phyloP scores from a whole-genome alignment of 2,888 invertebrate genomes.

The Blomia tropicalis region DNA sequence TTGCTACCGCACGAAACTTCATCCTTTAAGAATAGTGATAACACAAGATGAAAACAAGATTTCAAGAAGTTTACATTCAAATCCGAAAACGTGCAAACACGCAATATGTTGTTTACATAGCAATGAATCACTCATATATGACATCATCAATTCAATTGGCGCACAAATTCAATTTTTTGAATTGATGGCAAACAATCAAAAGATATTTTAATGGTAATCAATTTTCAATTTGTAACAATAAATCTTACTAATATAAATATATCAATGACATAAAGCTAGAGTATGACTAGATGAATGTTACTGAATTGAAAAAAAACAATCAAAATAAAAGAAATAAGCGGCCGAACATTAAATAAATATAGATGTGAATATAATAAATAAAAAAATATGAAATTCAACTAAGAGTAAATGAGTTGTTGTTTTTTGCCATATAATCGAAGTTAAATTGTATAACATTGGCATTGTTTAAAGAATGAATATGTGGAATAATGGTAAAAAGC shows the following conservation, averaged over 20 bases:
- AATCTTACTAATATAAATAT: background rate
- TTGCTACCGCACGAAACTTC: background rate
- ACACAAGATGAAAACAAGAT: background rate
- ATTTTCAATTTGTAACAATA: background rate
- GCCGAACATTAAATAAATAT: background rate
- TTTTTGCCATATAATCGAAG: too few relatives aligned
- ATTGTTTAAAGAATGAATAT: too few relatives aligned
- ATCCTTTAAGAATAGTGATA: background rate
- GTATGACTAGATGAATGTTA: background rate
- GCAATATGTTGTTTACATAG: background rate
- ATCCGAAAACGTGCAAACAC: too few relatives aligned
- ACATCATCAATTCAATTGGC: too few relatives aligned
- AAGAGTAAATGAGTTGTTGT: too few relatives aligned
- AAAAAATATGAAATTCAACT: too few relatives aligned
- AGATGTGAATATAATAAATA: background rate
- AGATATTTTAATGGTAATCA: background rate
- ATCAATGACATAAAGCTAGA: background rate
- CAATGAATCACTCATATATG: too few relatives aligned
- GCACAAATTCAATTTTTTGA: background rate
- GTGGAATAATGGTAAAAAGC: background rate
- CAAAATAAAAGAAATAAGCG: constrained; percentile 34
- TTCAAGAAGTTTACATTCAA: background rate
- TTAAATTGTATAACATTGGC: too few relatives aligned
- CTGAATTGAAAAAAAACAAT: constrained; percentile 56
- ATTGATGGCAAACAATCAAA: background rate